These are phyloP conservation scores for Caenorhabditis virilis DNA, from an alignment of 2,888 invertebrate genomes.

Conservation along the genomic window DNA sequence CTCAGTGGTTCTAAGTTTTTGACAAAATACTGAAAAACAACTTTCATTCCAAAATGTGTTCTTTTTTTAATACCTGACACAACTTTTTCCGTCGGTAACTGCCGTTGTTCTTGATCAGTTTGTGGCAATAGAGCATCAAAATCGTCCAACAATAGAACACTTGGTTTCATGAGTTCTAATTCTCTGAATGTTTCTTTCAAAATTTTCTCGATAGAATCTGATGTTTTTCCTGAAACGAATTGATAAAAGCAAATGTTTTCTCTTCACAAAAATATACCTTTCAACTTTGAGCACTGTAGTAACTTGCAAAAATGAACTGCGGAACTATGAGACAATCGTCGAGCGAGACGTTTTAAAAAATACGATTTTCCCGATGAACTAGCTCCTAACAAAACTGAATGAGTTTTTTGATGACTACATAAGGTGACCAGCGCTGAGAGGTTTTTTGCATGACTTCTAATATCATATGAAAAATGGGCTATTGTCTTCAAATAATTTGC, in stretches of 20 bases:
- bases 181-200: constrained; percentile 30
- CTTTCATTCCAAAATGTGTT: background rate
- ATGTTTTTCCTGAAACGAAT: constrained; percentile 33
- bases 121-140: constrained; percentile 50
- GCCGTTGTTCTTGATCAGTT: constrained; percentile 56
- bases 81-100: constrained; percentile 46
- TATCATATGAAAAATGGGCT: background rate
- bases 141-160: constrained; percentile 54
- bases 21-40: constrained; percentile 22
- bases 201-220: constrained; percentile 49
- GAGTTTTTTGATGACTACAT: too few relatives aligned
- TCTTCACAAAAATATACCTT: constrained; percentile 17
- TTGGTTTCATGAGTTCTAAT: constrained; percentile 42
- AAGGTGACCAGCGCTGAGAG: constrained; percentile 3
- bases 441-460: constrained; percentile 29
- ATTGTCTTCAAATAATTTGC: background rate
- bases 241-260: constrained; percentile 13
- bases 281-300: constrained; percentile 22
- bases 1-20: constrained; percentile 24
- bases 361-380: constrained; percentile 42
- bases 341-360: constrained; percentile 36
- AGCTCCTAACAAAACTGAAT: background rate
- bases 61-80: constrained; percentile 35
- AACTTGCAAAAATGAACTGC: constrained; percentile 25
- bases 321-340: constrained; percentile 21